Conservation (phyloP, 2,888 invertebrate genomes). For the Limnephilus lunatus region DNA sequence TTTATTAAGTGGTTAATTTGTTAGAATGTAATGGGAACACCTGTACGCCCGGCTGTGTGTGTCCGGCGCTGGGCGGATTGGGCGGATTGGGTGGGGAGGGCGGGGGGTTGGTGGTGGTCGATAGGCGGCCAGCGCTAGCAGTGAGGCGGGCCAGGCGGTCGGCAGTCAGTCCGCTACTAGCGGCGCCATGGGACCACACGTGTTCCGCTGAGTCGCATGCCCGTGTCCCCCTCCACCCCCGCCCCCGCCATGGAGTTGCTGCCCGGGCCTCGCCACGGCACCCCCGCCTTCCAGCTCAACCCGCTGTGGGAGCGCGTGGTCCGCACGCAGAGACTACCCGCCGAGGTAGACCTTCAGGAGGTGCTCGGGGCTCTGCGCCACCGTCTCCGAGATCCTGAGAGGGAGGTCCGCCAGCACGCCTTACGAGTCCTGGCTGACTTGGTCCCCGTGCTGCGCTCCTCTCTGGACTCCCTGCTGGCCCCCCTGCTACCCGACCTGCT, state of each 20-base stretch:
- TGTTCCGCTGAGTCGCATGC: slow-evolving; percentile 27
- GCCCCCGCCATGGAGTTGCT: slow-evolving; percentile 47
- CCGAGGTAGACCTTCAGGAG: slow-evolving; percentile 80
- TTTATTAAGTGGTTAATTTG: slow-evolving; percentile 48
- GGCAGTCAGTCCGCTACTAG: slow-evolving; percentile 38
- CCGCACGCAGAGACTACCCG: slow-evolving; percentile 84
- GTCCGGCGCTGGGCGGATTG: slow-evolving; percentile 70
- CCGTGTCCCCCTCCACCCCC: slow-evolving; percentile 40
- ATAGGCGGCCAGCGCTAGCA: slow-evolving; percentile 68
- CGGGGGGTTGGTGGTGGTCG: slow-evolving; percentile 67
- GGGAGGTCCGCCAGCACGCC: slow-evolving; percentile 91
- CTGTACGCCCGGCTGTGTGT: slow-evolving; percentile 44
- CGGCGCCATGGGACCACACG: slow-evolving; percentile 44
- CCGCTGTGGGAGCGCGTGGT: slow-evolving; percentile 90
- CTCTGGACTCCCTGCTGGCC: slow-evolving; percentile 83
- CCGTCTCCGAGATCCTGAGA: slow-evolving; percentile 86
- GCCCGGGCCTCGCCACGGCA: slow-evolving; percentile 57
- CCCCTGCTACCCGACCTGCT: slow-evolving; percentile 82
- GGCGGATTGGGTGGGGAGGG: slow-evolving; percentile 73
- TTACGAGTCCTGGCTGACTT: slow-evolving; percentile 88
- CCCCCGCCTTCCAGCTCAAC: slow-evolving; percentile 77
- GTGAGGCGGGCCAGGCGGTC: slow-evolving; percentile 67
- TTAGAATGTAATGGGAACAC: slow-evolving; percentile 55
- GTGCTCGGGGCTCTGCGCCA: slow-evolving; percentile 85
- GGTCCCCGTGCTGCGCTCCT: slow-evolving; percentile 83